Conservation (phyloP, 2,888 invertebrate genomes). For the Tholera decimalis region DNA sequence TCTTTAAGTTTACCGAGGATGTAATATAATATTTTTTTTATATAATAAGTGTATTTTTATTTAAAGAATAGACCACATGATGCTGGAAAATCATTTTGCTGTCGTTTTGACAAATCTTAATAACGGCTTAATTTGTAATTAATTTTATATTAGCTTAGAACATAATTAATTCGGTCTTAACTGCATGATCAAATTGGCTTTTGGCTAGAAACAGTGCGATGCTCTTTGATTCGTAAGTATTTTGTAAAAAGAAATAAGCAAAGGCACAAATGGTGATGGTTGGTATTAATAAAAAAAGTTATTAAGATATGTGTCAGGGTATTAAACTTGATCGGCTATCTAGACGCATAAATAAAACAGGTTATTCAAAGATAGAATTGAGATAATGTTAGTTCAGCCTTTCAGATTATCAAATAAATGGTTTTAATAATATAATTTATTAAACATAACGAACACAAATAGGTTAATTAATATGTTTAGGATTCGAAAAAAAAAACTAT, state of each 20-base stretch:
- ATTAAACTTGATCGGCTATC: slow-evolving; percentile 11
- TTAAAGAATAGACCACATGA: slow-evolving; percentile 42
- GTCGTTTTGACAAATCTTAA: slow-evolving; percentile 20
- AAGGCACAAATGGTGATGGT: slow-evolving; percentile 8
- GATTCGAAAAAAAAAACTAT: neutral
- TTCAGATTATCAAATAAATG: neutral
- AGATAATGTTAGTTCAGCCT: slow-evolving; percentile 1
- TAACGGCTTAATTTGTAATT: slow-evolving; percentile 15
- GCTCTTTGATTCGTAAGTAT: slow-evolving; percentile 32
- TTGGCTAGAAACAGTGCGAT: slow-evolving; percentile 67
- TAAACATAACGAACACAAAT: neutral
- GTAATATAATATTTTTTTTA: neutral
- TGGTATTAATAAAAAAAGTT: slow-evolving; percentile 17
- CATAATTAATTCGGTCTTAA: slow-evolving; percentile 55
- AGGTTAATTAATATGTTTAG: neutral
- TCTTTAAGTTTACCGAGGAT: slow-evolving; percentile 23
- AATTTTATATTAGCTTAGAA: slow-evolving; percentile 43
- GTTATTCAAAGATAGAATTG: slow-evolving; percentile 6
- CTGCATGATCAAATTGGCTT: slow-evolving; percentile 71
- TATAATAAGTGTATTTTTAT: slow-evolving; percentile 2
- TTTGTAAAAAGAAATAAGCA: slow-evolving; percentile 16
- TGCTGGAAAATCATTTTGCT: slow-evolving; percentile 14
- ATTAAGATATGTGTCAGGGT: neutral
- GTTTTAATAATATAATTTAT: slow-evolving; percentile 6
- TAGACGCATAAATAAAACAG: neutral